Evolutionary conservation across 2,888 invertebrate genomes (phyloP).

Genomic region (Syrphus vitripennis): DNA sequence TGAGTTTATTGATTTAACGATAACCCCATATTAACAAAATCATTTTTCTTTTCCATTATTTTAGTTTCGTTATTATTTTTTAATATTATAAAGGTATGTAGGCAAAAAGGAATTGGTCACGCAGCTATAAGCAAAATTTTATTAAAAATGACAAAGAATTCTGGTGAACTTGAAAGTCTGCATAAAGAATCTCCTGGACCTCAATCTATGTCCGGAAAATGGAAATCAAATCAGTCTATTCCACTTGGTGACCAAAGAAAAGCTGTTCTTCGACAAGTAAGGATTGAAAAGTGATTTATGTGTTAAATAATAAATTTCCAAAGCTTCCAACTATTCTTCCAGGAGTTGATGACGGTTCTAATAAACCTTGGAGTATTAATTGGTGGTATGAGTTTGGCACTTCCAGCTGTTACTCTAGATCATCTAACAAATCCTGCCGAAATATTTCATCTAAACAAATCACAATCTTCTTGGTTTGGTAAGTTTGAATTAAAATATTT

Average conservation of each 20-base stretch:
- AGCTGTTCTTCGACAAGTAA: constrained; percentile 77
- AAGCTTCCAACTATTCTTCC: neutral
- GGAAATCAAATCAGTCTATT: constrained; percentile 68
- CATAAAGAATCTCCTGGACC: constrained; percentile 60
- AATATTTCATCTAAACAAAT: constrained; percentile 73
- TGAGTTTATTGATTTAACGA: no score
- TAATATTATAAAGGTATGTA: no score
- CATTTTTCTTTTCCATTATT: no score
- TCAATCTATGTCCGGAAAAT: constrained; percentile 73
- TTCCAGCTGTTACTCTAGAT: constrained; percentile 78
- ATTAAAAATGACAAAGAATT: constrained; percentile 24
- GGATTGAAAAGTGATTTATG: neutral
- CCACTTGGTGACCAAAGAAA: constrained; percentile 77
- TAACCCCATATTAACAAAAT: no score
- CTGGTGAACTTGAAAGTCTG: constrained; percentile 41
- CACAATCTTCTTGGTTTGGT: constrained; percentile 80
- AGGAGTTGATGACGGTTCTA: constrained; percentile 77
- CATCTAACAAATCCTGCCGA: constrained; percentile 76
- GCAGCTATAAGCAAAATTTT: no score
- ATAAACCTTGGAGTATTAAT: constrained; percentile 79
- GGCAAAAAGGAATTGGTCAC: no score
- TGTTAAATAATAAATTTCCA: neutral
- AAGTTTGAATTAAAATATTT: constrained; percentile 31
- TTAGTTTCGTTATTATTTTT: no score
- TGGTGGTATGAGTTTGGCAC: constrained; percentile 78